A percentile compares a stretch with the other conserved stretches of the same genome.
phyloP scores from a whole-genome alignment of 2,113 vertebrate species.

The Okapia johnstoni region DNA sequence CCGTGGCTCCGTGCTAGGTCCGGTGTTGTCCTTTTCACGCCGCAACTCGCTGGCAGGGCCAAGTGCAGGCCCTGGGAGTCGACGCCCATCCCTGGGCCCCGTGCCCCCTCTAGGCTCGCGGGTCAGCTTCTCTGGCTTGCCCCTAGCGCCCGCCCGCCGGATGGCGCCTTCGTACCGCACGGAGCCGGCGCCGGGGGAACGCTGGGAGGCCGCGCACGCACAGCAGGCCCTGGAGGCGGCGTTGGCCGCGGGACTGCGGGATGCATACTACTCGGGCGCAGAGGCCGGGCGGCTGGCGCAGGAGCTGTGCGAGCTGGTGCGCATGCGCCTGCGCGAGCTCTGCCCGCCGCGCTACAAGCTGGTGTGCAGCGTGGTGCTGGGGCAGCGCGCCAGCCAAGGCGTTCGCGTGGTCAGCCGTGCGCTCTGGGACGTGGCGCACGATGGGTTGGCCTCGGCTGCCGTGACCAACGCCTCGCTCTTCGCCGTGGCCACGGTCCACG shows the following conservation, averaged over 20 bases:
- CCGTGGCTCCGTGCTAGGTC: conserved; percentile 75
- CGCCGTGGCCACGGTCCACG: conserved; percentile 81
- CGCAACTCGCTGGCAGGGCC: conserved; percentile 75
- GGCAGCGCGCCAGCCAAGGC: conserved; percentile 77
- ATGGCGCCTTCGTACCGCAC: conserved; percentile 74
- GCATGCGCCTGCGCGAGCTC: conserved; percentile 72
- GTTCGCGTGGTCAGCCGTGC: conserved; percentile 78
- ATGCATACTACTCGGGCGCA: conserved; percentile 60
- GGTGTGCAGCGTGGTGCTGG: conserved; percentile 83
- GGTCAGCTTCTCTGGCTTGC: conserved; percentile 83
- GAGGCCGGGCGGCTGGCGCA: conserved; percentile 62
- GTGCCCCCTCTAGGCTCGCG: conserved; percentile 72
- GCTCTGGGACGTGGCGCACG: conserved; percentile 76
- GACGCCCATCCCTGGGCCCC: conserved; percentile 77
- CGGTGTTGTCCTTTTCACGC: conserved; percentile 60
- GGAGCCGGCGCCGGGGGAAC: conserved; percentile 68
- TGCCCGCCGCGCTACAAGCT: conserved; percentile 84
- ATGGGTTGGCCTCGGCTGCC: conserved; percentile 78
- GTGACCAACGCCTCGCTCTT: conserved; percentile 83
- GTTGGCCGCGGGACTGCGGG: conserved; percentile 58
- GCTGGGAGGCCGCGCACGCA: conserved; percentile 52
- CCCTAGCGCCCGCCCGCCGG: conserved; percentile 68
- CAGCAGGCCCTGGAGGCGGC: conserved; percentile 71
- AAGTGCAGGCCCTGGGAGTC: conserved; percentile 36
- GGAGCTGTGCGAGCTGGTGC: conserved; percentile 79